Conservation (phyloP, 2,113 vertebrate genomes). For the Aythya baeri region DNA sequence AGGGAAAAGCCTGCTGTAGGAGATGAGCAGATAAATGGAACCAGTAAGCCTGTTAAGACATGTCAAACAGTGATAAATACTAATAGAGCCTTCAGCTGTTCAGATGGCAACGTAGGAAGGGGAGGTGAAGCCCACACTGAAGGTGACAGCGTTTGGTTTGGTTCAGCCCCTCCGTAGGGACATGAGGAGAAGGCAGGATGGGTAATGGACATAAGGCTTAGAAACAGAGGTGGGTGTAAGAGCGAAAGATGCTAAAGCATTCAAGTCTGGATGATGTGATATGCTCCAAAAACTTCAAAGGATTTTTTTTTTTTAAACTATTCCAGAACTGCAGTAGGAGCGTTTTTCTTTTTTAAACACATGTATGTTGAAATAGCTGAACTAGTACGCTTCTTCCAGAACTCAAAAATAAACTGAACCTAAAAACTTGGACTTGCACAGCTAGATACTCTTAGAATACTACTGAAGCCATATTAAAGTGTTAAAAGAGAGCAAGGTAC, state of each 20-base stretch:
- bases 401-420: neutral
- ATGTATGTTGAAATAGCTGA: neutral
- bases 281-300: neutral
- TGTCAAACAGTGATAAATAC: neutral
- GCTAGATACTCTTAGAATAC: fast-evolving
- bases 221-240: neutral
- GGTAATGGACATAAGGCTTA: fast-evolving
- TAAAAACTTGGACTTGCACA: neutral
- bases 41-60: neutral
- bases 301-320: neutral
- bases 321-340: no score
- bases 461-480: neutral
- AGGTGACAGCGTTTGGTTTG: neutral
- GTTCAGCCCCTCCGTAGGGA: neutral
- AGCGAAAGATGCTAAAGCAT: neutral
- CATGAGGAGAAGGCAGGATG: neutral
- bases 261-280: neutral
- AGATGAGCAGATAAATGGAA: neutral
- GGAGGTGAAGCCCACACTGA: neutral
- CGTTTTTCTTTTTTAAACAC: neutral
- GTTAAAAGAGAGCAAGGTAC: neutral
- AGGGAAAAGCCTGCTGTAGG: neutral
- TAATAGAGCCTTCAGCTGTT: neutral
- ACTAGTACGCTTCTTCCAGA: neutral
- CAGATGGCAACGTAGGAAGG: neutral